Conservation (phyloP, 2,888 invertebrate species). For the Eristalis pertinax region DNA sequence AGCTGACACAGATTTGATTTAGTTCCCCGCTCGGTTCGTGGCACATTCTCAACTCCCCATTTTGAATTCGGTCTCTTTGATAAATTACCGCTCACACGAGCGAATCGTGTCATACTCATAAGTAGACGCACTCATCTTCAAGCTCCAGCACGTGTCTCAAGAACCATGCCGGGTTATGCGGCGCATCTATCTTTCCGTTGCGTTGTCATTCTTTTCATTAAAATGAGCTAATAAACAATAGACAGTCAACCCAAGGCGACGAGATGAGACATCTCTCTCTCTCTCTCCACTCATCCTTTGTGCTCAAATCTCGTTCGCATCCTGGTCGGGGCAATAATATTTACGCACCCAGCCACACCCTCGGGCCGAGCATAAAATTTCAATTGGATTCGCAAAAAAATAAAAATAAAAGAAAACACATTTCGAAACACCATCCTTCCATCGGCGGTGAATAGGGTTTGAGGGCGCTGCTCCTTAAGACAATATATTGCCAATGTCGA, state of each 20-base stretch:
- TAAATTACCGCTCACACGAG: neutral
- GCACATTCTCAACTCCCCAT: neutral
- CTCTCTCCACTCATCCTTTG: neutral
- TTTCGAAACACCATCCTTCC: neutral
- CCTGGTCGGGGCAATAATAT: conserved; percentile 20
- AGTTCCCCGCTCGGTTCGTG: neutral
- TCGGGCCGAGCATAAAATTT: conserved; percentile 38
- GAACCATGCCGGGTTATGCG: neutral
- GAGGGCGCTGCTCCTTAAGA: neutral
- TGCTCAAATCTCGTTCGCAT: neutral
- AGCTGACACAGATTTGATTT: neutral
- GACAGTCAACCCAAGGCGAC: neutral
- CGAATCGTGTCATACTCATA: neutral
- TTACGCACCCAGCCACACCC: conserved; percentile 10
- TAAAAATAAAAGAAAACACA: neutral
- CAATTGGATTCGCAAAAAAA: conserved; percentile 30
- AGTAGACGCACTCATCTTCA: neutral
- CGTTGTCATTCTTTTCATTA: conserved; percentile 3
- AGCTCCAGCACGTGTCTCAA: neutral
- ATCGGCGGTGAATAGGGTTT: neutral
- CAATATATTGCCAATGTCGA: conserved; percentile 50
- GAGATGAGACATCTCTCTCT: neutral
- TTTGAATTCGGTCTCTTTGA: neutral
- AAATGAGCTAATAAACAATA: conserved; percentile 19
- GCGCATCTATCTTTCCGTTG: neutral